These are phyloP conservation scores for Temnothorax nylanderi DNA, from an alignment of 1,140 invertebrate species.

Conservation along the genomic window DNA sequence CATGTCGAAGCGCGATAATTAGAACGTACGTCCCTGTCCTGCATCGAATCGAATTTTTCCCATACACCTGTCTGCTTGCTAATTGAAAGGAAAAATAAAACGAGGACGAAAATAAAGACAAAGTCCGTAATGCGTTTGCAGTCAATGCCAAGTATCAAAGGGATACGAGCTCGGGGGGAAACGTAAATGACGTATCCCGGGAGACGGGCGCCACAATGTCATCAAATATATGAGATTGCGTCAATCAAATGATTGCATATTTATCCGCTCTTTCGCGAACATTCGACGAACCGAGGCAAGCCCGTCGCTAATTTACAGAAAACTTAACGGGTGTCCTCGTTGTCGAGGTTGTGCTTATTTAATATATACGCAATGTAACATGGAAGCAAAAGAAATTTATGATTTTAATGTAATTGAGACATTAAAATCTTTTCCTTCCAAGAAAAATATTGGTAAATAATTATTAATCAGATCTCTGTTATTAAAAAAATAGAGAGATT, in stretches of 20 bases:
- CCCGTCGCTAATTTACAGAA: slow-evolving; percentile 13
- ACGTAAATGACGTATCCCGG: slow-evolving; percentile 31
- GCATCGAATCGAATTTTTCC: slow-evolving; percentile 1
- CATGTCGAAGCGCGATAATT: not conserved
- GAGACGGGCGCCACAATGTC: slow-evolving; percentile 19
- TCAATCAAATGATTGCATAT: slow-evolving; percentile 59
- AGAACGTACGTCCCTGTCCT: not conserved
- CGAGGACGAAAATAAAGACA: slow-evolving; percentile 7
- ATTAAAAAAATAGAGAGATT: not conserved
- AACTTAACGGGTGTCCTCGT: not conserved
- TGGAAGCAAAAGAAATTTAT: not conserved
- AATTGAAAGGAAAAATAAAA: slow-evolving; percentile 20
- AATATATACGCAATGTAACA: not conserved
- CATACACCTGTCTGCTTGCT: not conserved
- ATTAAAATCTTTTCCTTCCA: not conserved
- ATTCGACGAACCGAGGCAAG: not conserved
- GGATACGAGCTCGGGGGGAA: slow-evolving; percentile 1
- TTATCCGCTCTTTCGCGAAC: not conserved
- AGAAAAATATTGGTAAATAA: not conserved
- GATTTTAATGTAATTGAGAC: not conserved
- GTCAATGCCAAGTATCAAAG: slow-evolving; percentile 48
- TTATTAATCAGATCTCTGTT: not conserved
- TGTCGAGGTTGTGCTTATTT: not conserved
- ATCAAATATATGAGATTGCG: slow-evolving; percentile 30
- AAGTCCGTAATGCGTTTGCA: slow-evolving; percentile 28